These are phyloP conservation scores for Acheta domesticus DNA, from an alignment of 2,888 invertebrate genomes.

Conservation along the genomic window DNA sequence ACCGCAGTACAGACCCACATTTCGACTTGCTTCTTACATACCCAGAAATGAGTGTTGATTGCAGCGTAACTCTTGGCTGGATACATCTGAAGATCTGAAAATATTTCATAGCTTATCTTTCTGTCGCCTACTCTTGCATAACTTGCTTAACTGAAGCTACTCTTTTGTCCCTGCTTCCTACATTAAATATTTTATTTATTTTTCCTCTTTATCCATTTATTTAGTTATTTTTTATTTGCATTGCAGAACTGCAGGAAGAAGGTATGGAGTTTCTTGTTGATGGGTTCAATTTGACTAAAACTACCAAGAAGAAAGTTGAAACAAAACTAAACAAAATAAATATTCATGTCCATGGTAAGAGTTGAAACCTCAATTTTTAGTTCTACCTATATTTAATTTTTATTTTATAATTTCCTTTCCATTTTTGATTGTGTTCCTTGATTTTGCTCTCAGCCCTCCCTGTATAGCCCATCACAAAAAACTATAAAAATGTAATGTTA, in stretches of 20 bases:
- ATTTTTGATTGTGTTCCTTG: background rate
- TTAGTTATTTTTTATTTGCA: slow-evolving; percentile 27
- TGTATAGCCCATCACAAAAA: too few relatives aligned
- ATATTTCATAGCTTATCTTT: background rate
- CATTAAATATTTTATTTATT: slow-evolving; percentile 25
- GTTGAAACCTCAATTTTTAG: background rate
- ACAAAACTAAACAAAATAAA: slow-evolving; percentile 69
- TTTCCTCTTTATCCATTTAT: slow-evolving; percentile 20
- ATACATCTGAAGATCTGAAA: background rate
- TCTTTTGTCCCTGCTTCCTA: slow-evolving; percentile 19
- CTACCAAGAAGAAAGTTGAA: slow-evolving; percentile 59
- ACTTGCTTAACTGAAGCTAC: background rate
- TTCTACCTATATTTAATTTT: background rate
- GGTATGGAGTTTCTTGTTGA: slow-evolving; percentile 43
- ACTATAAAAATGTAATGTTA: background rate
- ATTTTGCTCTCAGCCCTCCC: too few relatives aligned
- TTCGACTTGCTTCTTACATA: background rate
- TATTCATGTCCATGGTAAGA: slow-evolving; percentile 79
- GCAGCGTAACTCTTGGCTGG: background rate
- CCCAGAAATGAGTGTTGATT: background rate
- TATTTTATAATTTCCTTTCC: slow-evolving; percentile 22
- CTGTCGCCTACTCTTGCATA: background rate
- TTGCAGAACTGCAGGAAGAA: slow-evolving; percentile 38
- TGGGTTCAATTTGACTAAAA: slow-evolving; percentile 41
- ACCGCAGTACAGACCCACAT: slow-evolving; percentile 12